Base-by-base conservation (phyloP, 2,797 vertebrate genomes). In the Molossus alvarezi region DNA sequence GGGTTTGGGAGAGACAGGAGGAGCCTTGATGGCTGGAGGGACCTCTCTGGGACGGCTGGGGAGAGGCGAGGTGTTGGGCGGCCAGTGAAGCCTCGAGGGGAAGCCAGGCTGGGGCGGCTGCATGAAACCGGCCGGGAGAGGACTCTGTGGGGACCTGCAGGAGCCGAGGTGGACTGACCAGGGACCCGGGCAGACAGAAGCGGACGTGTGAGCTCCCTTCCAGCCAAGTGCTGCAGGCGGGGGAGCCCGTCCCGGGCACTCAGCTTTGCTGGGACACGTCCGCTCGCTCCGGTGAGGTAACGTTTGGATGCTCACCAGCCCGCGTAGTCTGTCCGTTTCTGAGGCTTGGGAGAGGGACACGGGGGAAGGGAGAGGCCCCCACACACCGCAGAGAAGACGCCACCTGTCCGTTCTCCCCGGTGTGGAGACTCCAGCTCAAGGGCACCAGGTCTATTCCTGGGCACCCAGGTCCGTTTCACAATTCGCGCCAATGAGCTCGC, bases 401-500 rank as follows among this genome's bases (percentile, higher is more conserved):
- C 23, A 13, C 8, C 45, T 29, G 67, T 53, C 51, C 11, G 6
- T 9, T 51, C 55, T 0, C 71, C 33, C 5, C 4, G 13, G 21
- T 45, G 91, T 33, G 60, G 48, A 64, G 37, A 58, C 3, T 25
- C 9, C 37, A 48, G 48, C 57, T 29, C 82, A 60, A 93, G 72
- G 88, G 65, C 23, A 18, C 65, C n/a, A 1, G 53, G 15, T 60
- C 85, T 93, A 21, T 89, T 75, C 71, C n/a, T 11, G 55, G 82
- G 41, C 1, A 27, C 12, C 57, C 55, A 29, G 29, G 69, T 91
- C 90, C 87, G 41, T 58, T 90, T 79, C 77, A n/a, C 57, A 86
- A 53, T 69, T 77, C 48, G 83, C 0, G 20, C 29, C 88, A 51
- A 91, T 69, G 85, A 75, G 45, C 90, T 92, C 95, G 67, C 41